Conservation (phyloP, 2,113 vertebrate species). For the Caloenas nicobarica region DNA sequence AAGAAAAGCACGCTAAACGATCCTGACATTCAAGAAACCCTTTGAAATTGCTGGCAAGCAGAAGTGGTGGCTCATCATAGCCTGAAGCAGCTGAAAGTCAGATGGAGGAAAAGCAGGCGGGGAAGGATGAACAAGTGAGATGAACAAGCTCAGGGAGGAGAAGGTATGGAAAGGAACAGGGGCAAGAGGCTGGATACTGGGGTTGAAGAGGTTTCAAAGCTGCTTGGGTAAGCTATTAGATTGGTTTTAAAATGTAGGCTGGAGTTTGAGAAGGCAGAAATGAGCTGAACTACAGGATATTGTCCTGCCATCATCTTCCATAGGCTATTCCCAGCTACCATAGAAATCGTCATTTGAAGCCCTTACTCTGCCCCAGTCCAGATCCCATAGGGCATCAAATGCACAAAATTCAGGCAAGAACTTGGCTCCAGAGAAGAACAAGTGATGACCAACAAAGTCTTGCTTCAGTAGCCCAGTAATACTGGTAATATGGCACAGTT, state of each 20-base stretch:
- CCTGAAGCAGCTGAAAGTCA: not conserved
- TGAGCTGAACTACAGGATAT: not conserved
- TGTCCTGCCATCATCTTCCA: not conserved
- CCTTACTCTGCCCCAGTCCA: not conserved
- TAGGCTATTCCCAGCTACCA: not conserved
- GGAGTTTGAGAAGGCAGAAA: not conserved
- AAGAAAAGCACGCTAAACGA: not conserved
- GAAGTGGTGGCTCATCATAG: not conserved
- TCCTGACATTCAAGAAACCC: not conserved
- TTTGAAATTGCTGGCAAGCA: not conserved
- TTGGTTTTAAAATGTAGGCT: not conserved
- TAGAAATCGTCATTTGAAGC: not conserved
- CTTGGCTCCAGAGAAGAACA: not conserved
- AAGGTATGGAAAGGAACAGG: not conserved
- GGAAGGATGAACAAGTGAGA: not conserved
- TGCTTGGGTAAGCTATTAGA: not conserved
- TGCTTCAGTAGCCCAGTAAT: not conserved
- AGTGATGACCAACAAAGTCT: not conserved
- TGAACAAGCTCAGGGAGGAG: not conserved
- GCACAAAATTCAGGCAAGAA: not conserved
- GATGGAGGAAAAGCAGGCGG: not conserved
- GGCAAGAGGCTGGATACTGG: not conserved
- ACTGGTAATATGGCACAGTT: not conserved
- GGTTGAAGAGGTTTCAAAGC: not conserved
- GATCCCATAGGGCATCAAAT: not conserved